A percentile compares a stretch with the other conserved stretches of the same genome.
These are phyloP conservation scores for Etheostoma spectabile DNA, from an alignment of 2,113 vertebrate genomes.

Conservation along the genomic window DNA sequence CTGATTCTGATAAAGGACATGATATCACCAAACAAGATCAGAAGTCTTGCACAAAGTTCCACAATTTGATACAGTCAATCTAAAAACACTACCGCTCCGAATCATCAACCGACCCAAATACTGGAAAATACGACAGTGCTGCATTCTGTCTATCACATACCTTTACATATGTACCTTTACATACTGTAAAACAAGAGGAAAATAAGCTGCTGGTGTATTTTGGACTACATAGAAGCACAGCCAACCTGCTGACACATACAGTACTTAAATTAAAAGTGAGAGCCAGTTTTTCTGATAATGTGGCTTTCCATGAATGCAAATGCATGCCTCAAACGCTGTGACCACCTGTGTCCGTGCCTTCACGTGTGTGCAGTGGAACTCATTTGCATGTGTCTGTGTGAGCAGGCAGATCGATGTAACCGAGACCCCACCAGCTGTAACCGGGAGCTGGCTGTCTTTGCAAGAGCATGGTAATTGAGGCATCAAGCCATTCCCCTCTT, in stretches of 20 bases:
- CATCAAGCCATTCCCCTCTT: constrained; percentile 63
- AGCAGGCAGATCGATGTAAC: constrained; percentile 55
- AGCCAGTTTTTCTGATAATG: constrained; percentile 7
- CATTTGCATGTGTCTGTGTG: constrained; percentile 60
- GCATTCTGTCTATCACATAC: too few relatives aligned
- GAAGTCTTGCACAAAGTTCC: too few relatives aligned
- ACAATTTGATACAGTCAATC: neutral
- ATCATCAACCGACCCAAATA: neutral
- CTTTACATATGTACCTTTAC: too few relatives aligned
- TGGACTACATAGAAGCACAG: neutral
- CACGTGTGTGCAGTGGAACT: constrained; percentile 23
- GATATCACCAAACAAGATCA: neutral
- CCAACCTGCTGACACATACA: constrained; percentile 21
- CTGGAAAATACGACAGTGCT: neutral
- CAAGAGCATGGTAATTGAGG: constrained; percentile 73
- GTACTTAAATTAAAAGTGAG: constrained; percentile 19
- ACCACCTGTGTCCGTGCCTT: neutral
- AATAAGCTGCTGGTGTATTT: neutral
- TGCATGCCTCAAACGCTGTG: neutral
- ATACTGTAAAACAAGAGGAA: neutral
- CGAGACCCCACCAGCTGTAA: constrained; percentile 52
- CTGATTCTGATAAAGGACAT: too few relatives aligned
- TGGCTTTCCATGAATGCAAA: constrained; percentile 20
- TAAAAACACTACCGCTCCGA: neutral
- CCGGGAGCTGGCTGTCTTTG: constrained; percentile 55